A percentile compares a stretch with the other conserved stretches of the same genome.
phyloP scores from a whole-genome alignment of 2,113 vertebrate species.

The Nasalis larvatus region DNA sequence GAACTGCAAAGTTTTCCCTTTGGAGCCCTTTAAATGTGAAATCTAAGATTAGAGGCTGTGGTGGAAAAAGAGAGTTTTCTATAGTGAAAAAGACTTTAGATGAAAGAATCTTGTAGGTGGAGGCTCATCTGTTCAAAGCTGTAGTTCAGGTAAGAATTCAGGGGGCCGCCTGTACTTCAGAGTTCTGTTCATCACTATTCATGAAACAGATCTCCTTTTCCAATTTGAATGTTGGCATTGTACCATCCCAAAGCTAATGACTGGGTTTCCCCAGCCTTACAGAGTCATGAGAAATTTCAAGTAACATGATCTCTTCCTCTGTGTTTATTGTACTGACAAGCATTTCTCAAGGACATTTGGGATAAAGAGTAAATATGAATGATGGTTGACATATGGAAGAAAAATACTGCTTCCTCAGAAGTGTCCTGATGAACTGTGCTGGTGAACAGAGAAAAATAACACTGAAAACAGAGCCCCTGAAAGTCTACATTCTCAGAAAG shows the following conservation, averaged over 20 bases:
- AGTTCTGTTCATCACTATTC: background rate
- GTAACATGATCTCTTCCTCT: conserved; percentile 16
- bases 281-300: conserved; percentile 26
- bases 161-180: background rate
- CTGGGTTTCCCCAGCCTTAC: background rate
- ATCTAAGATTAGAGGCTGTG: background rate
- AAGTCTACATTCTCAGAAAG: conserved; percentile 15
- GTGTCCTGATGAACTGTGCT: background rate
- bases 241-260: background rate
- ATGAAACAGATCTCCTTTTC: background rate
- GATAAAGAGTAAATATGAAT: background rate
- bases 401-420: background rate
- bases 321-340: background rate
- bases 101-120: background rate
- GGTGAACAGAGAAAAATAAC: conserved; percentile 7
- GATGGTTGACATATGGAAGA: background rate
- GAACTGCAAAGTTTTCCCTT: background rate
- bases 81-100: background rate
- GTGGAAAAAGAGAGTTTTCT: background rate
- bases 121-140: background rate
- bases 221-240: background rate
- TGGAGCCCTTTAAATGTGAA: conserved; percentile 33
- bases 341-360: conserved; percentile 45
- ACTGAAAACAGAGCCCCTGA: background rate
- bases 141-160: background rate